Evolutionary conservation across 2,113 vertebrate genomes (phyloP), one percentile per base, ranked within the genome.

Genomic region (Psephotus haematonotus): DNA sequence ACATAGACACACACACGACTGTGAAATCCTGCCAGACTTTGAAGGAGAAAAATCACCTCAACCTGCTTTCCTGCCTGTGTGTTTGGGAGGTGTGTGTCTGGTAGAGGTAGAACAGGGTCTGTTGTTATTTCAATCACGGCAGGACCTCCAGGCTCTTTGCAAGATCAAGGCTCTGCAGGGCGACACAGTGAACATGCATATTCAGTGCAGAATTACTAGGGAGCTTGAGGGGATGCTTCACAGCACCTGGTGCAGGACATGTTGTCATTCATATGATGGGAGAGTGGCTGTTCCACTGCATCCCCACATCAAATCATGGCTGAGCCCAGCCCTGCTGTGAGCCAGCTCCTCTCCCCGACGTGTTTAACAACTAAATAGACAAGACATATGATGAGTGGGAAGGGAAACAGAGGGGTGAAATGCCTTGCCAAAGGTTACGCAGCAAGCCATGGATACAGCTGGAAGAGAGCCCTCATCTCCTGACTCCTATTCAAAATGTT

Each of bases 371-470:
- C 82, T 93, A 75, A 90, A 71, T 27, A 92, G 90, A 47, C 80
- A 57, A 41, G 90, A 69, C 95, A 88, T 50, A 74, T 7, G 88
- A 94, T 92, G 96, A 95, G 79, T 94, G 86, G 92, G 93, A 93
- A 92, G 92, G 72, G 35, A 92, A 62, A 27, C 68, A 44, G 85
- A 93, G 87, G 82, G 85, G 80, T 52, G 12, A 88, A 76, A 64
- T 7, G 80, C 55, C 39, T 88, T 78, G 86, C 85, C 88, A 92
- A 92, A 94, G 93, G 95, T 93, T 83, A 47, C 68, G 0, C 93
- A 95, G 93, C 93, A 70, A 31, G 82, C 65, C 77, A 41, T 3
- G 7, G 82, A 43, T 92, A 41, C 79, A 92, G 91, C 95, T 95
- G 95, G 94, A 94, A 95, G 74, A 39, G 41, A 93, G 94, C 91